Evolutionary conservation across 1,140 invertebrate genomes (phyloP).

Genomic region (Cydia splendana): DNA sequence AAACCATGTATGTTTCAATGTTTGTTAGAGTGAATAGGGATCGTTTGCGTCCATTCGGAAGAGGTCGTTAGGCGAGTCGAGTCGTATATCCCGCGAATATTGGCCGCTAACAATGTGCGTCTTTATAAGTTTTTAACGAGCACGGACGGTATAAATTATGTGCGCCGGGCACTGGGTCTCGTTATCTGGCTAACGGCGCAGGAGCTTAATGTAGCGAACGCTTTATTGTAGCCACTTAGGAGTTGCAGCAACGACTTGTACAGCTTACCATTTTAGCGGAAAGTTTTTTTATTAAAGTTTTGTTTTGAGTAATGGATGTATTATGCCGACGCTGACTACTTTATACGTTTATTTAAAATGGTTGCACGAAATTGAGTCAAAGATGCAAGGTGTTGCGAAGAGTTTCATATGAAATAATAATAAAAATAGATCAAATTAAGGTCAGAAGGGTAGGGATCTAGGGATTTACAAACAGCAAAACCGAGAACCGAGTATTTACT

Average conservation of each 20-base stretch:
- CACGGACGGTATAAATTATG: conserved; percentile 78
- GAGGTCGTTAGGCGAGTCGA: conserved; percentile 65
- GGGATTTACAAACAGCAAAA: too few relatives aligned
- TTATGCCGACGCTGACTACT: background rate
- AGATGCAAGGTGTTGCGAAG: too few relatives aligned
- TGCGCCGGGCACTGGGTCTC: conserved; percentile 72
- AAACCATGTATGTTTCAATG: conserved; percentile 38
- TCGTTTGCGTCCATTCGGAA: conserved; percentile 54
- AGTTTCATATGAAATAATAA: too few relatives aligned
- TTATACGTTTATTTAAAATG: background rate
- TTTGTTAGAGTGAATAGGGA: conserved; percentile 34
- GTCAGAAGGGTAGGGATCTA: too few relatives aligned
- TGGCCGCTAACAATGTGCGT: conserved; percentile 78
- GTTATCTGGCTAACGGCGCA: conserved; percentile 76
- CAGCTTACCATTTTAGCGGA: conserved; percentile 33
- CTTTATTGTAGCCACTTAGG: conserved; percentile 78
- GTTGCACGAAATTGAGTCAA: too few relatives aligned
- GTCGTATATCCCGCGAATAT: conserved; percentile 73
- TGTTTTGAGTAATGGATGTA: conserved; percentile 13
- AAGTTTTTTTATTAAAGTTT: conserved; percentile 28
- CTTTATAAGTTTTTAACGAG: conserved; percentile 80
- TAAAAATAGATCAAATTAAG: too few relatives aligned
- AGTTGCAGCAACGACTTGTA: conserved; percentile 53
- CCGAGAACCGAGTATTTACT: too few relatives aligned
- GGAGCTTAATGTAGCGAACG: conserved; percentile 77